Conservation (phyloP, 2,113 vertebrate genomes). For the Corvus hawaiiensis region DNA sequence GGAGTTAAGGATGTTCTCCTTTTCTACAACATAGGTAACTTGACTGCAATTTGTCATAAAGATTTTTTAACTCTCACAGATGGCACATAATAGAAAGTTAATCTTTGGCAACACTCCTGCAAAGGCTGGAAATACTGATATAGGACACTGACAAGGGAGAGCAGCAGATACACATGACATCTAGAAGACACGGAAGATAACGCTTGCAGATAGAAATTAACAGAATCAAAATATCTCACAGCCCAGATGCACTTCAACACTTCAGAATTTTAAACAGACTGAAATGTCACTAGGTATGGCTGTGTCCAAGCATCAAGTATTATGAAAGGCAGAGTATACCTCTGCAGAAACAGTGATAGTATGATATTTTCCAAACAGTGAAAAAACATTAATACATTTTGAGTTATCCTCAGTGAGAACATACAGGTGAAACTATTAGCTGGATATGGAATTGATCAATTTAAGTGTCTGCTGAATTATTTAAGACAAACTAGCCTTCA, state of each 20-base stretch:
- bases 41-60: background rate
- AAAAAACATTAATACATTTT: background rate
- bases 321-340: background rate
- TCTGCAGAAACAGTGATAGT: background rate
- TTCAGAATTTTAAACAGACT: background rate
- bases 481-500: slow-evolving; percentile 42
- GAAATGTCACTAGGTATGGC: background rate
- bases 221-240: background rate
- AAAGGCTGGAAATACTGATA: background rate
- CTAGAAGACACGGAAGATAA: background rate
- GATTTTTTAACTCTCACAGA: background rate
- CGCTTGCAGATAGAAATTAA: background rate
- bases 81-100: background rate
- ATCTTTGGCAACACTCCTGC: background rate
- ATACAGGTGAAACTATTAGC: slow-evolving; percentile 15
- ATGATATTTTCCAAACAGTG: background rate
- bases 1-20: background rate
- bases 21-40: background rate
- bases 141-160: background rate
- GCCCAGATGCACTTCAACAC: background rate
- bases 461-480: slow-evolving; percentile 50
- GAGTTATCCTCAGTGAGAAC: background rate
- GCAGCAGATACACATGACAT: background rate
- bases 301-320: background rate
- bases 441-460: slow-evolving; percentile 43